phyloP scores from a whole-genome alignment of 2,113 vertebrate genomes.

The Triplophysa dalaica region DNA sequence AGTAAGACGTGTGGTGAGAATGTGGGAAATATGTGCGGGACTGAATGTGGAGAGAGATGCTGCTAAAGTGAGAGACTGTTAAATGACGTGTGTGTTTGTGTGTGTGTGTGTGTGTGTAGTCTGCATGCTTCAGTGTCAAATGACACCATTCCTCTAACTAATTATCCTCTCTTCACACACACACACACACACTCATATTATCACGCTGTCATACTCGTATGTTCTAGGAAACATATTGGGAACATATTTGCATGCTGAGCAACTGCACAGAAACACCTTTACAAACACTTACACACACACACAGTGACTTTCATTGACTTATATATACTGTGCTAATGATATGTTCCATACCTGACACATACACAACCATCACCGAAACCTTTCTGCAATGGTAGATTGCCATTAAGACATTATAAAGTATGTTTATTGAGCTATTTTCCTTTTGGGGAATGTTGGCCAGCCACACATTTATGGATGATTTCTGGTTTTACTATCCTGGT shows the following conservation, averaged over 20 bases:
- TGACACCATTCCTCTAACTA: conserved; percentile 25
- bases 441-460: no score
- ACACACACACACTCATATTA: conserved; percentile 12
- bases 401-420: no score
- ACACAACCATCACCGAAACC: no score
- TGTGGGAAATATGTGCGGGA: conserved; percentile 35
- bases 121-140: conserved; percentile 31
- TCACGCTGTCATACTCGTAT: conserved; percentile 6
- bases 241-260: conserved; percentile 13
- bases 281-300: background rate
- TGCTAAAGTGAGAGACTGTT: conserved; percentile 41
- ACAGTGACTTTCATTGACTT: background rate
- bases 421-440: no score
- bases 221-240: background rate
- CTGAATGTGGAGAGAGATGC: conserved; percentile 29
- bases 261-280: conserved; percentile 23
- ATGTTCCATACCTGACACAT: no score
- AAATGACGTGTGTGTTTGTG: conserved; percentile 19
- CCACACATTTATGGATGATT: no score
- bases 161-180: conserved; percentile 26
- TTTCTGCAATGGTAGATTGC: no score
- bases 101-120: background rate
- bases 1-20: conserved; percentile 19
- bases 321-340: no score
- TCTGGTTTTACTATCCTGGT: no score